phyloP scores from a whole-genome alignment of 2,113 vertebrate genomes.

The Lophotis ruficrista region DNA sequence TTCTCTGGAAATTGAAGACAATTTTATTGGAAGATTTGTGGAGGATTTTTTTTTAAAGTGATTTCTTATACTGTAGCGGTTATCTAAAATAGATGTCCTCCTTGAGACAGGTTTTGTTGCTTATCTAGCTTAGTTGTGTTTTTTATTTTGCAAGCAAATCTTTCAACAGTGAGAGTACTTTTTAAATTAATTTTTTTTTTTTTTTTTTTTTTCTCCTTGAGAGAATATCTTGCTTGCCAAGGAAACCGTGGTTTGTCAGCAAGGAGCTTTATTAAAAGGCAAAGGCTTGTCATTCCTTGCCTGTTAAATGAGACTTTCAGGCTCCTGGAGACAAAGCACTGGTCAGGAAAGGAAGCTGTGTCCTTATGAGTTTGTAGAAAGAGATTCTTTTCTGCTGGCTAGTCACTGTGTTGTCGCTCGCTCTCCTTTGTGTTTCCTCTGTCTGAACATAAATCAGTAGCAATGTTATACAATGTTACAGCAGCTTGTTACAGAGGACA shows the following conservation, averaged over 20 bases:
- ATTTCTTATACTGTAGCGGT: not conserved
- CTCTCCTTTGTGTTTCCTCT: not conserved
- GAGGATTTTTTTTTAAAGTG: not conserved
- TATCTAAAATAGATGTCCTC: not conserved
- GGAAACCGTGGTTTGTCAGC: not conserved
- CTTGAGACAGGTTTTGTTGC: not conserved
- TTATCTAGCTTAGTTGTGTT: not conserved
- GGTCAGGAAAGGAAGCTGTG: constrained; percentile 14
- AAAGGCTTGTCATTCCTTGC: not conserved
- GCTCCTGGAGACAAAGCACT: constrained; percentile 1
- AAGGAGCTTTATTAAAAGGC: constrained; percentile 23
- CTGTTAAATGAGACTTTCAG: not conserved
- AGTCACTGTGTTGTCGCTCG: not conserved
- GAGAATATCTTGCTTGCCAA: not conserved
- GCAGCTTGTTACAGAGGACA: not conserved
- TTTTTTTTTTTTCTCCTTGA: not conserved
- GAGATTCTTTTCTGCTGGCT: constrained; percentile 21
- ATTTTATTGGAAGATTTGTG: not conserved
- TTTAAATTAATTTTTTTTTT: not conserved
- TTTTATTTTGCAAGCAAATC: not conserved
- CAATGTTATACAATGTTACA: not conserved
- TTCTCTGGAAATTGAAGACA: not conserved
- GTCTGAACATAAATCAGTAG: not conserved
- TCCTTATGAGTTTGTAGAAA: not conserved
- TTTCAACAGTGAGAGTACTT: constrained; percentile 5